Conservation (phyloP, 2,113 vertebrate genomes). For the Osmerus mordax region DNA sequence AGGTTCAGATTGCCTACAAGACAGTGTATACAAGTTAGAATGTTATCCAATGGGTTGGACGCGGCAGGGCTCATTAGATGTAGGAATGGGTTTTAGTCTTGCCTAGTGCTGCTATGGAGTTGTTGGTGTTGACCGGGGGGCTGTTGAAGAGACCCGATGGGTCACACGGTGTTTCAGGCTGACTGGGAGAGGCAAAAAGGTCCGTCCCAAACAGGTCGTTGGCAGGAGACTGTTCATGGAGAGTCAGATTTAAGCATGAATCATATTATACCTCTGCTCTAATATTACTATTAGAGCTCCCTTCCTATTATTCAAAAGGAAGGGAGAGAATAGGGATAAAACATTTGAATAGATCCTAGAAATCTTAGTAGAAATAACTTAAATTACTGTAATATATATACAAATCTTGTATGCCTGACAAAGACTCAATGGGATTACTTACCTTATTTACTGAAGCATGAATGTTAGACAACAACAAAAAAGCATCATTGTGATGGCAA, state of each 20-base stretch:
- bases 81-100: conserved; percentile 16
- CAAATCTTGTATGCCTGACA: not conserved
- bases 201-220: conserved; percentile 79
- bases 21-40: not conserved
- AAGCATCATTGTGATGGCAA: conserved; percentile 33
- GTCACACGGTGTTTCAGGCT: conserved; percentile 43
- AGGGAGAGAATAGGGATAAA: no score
- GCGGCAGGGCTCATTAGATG: no score
- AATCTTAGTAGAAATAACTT: no score
- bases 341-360: no score
- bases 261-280: not conserved
- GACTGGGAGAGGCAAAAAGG: conserved; percentile 67
- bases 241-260: not conserved
- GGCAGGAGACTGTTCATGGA: conserved; percentile 66
- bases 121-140: conserved; percentile 34
- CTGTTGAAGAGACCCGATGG: conserved; percentile 76
- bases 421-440: conserved; percentile 37
- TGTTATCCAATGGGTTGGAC: no score
- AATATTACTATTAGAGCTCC: no score
- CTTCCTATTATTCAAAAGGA: no score
- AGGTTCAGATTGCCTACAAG: conserved; percentile 73
- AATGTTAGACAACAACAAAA: conserved; percentile 45
- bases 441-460: conserved; percentile 59
- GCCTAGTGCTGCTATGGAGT: conserved; percentile 65
- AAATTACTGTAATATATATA: no score